These are phyloP conservation scores for Lindbergichthys nudifrons DNA, from an alignment of 2,797 vertebrate genomes.

Conservation along the genomic window DNA sequence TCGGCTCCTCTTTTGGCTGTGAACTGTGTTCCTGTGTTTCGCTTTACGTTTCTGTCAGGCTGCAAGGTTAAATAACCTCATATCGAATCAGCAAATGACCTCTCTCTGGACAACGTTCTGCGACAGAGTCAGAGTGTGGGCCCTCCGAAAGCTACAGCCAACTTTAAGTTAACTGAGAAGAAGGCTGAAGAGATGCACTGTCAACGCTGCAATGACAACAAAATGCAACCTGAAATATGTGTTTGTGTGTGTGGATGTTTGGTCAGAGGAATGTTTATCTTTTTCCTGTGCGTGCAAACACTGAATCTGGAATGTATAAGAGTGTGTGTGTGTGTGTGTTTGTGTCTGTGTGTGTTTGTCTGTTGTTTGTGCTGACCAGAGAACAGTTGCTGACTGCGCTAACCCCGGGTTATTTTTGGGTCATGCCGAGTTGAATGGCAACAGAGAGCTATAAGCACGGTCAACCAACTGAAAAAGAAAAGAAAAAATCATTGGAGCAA, in stretches of 20 bases:
- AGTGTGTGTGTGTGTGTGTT: slow-evolving; percentile 1
- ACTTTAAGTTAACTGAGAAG: slow-evolving; percentile 10
- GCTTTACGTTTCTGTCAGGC: slow-evolving; percentile 52
- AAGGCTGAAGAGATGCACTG: neutral
- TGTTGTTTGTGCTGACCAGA: slow-evolving; percentile 70
- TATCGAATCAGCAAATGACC: slow-evolving; percentile 64
- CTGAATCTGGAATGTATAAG: slow-evolving; percentile 39
- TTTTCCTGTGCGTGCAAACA: slow-evolving; percentile 33
- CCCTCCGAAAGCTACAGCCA: slow-evolving; percentile 16
- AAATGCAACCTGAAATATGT: slow-evolving; percentile 27
- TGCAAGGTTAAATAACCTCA: slow-evolving; percentile 68
- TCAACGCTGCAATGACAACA: neutral
- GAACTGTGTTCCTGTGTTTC: slow-evolving; percentile 37
- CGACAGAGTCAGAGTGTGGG: slow-evolving; percentile 35
- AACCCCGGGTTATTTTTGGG: slow-evolving; percentile 71
- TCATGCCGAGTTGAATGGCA: slow-evolving; percentile 69
- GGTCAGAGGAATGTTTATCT: slow-evolving; percentile 17
- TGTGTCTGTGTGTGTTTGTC: slow-evolving; percentile 20
- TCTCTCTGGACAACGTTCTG: slow-evolving; percentile 55
- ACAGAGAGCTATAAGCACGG: slow-evolving; percentile 49
- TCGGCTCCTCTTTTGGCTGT: slow-evolving; percentile 62
- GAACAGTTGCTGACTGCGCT: slow-evolving; percentile 69
- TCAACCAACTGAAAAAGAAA: slow-evolving; percentile 34
- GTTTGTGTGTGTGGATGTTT: slow-evolving; percentile 22
- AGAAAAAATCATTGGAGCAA: slow-evolving; percentile 47